Evolutionary conservation across 37 sponge, comb jelly and placozoan genomes (phyloP).

Genomic region (Halisarca cf. caerulea): DNA sequence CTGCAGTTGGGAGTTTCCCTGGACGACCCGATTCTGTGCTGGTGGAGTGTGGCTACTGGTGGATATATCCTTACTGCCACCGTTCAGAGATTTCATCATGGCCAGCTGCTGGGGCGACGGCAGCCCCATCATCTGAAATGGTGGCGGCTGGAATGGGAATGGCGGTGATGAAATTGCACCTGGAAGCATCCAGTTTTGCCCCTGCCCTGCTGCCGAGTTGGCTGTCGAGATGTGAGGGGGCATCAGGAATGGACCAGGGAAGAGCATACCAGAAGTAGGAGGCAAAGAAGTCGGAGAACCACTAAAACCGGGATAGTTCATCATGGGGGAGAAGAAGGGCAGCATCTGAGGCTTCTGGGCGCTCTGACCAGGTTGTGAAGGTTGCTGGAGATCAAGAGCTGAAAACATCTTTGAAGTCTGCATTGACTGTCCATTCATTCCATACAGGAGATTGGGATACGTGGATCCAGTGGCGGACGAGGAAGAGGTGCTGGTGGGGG

Average conservation of each 20-base stretch:
- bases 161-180: background rate
- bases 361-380: background rate
- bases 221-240: background rate
- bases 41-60: background rate
- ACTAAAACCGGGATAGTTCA: background rate
- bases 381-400: conserved; percentile 23
- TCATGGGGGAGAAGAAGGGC: background rate
- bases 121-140: background rate
- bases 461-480: background rate
- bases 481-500: background rate
- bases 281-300: background rate
- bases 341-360: conserved; percentile 1
- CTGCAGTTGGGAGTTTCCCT: background rate
- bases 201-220: too few species aligned
- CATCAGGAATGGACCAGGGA: background rate
- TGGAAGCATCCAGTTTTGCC: background rate
- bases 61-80: background rate
- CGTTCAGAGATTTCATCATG: background rate
- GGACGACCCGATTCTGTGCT: background rate
- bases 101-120: conserved; percentile 11
- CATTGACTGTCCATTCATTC: background rate
- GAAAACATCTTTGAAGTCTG: conserved; percentile 22
- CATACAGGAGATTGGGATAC: background rate
- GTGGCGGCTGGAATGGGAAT: background rate
- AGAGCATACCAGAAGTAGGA: background rate